These are phyloP conservation scores for Drosophila orena DNA, from an alignment of 1,140 invertebrate genomes.

Conservation along the genomic window DNA sequence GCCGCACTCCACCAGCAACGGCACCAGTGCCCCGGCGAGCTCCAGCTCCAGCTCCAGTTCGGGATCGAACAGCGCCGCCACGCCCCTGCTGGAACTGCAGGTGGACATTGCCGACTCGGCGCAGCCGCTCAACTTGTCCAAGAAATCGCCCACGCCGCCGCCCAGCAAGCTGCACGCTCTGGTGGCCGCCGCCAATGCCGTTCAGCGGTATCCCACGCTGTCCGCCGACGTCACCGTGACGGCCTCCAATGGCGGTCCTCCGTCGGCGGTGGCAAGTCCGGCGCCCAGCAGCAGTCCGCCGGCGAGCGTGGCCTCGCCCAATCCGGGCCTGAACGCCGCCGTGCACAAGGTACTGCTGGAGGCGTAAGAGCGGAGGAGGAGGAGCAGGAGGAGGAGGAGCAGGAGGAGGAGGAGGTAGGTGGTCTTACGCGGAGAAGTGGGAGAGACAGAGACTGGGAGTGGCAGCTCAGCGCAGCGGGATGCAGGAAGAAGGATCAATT, in stretches of 20 bases:
- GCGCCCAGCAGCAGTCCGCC: slow-evolving; percentile 56
- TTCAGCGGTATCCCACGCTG: slow-evolving; percentile 73
- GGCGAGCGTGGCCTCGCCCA: slow-evolving; percentile 37
- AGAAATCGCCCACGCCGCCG: slow-evolving; percentile 93
- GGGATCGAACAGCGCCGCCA: slow-evolving; percentile 60
- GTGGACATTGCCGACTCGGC: slow-evolving; percentile 92
- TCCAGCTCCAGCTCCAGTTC: slow-evolving; percentile 86
- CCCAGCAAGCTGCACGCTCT: slow-evolving; percentile 86
- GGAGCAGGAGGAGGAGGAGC: slow-evolving; percentile 2
- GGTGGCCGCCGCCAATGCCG: slow-evolving; percentile 74
- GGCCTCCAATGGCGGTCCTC: slow-evolving; percentile 45
- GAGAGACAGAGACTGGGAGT: slow-evolving; percentile 51
- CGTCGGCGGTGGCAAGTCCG: slow-evolving; percentile 54
- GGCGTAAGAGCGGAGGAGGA: slow-evolving; percentile 85
- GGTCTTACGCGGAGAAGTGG: slow-evolving; percentile 6
- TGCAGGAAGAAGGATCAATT: background rate
- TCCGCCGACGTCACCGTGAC: slow-evolving; percentile 81
- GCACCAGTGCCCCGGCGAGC: slow-evolving; percentile 86
- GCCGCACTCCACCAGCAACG: slow-evolving; percentile 82
- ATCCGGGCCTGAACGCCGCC: slow-evolving; percentile 28
- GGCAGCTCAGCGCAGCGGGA: slow-evolving; percentile 3
- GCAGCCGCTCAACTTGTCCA: slow-evolving; percentile 94
- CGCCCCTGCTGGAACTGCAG: slow-evolving; percentile 89
- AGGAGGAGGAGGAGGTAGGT: background rate
- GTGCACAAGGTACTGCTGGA: slow-evolving; percentile 87